Conservation (phyloP, 2,888 invertebrate genomes). For the Atethmia centrago region DNA sequence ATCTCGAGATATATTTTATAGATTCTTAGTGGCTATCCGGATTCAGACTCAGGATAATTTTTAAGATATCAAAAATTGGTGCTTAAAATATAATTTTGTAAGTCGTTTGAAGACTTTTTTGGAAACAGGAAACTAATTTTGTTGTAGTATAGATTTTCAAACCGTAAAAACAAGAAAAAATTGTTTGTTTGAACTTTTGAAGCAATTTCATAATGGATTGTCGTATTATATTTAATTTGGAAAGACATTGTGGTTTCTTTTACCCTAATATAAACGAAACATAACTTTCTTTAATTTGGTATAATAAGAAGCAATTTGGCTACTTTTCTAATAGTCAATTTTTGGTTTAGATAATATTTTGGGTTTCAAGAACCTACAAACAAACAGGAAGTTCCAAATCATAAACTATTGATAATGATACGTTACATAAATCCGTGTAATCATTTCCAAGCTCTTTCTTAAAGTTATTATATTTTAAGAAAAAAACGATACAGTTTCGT, state of each 20-base stretch:
- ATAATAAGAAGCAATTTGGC: conserved; percentile 46
- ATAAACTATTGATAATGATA: conserved; percentile 52
- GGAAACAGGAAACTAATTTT: conserved; percentile 16
- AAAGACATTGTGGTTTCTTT: conserved; percentile 50
- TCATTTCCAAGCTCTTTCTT: conserved; percentile 56
- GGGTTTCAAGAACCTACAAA: neutral
- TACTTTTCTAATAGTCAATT: conserved; percentile 15
- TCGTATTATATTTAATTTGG: conserved; percentile 46
- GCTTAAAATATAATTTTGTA: neutral
- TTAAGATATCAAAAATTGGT: neutral
- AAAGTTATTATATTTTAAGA: conserved; percentile 62
- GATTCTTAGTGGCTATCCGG: neutral
- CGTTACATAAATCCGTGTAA: conserved; percentile 59
- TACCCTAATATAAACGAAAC: conserved; percentile 27
- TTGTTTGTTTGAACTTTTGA: neutral
- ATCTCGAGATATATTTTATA: neutral
- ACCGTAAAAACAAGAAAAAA: neutral
- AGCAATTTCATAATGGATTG: conserved; percentile 37
- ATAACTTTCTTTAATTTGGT: conserved; percentile 43
- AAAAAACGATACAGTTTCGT: conserved; percentile 73
- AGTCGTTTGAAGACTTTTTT: neutral
- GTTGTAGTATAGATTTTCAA: neutral
- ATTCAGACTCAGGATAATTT: neutral
- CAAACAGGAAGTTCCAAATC: conserved; percentile 57
- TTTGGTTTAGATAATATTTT: conserved; percentile 28